These are phyloP conservation scores for Agriopis marginaria DNA, from an alignment of 2,888 invertebrate species.

Conservation along the genomic window DNA sequence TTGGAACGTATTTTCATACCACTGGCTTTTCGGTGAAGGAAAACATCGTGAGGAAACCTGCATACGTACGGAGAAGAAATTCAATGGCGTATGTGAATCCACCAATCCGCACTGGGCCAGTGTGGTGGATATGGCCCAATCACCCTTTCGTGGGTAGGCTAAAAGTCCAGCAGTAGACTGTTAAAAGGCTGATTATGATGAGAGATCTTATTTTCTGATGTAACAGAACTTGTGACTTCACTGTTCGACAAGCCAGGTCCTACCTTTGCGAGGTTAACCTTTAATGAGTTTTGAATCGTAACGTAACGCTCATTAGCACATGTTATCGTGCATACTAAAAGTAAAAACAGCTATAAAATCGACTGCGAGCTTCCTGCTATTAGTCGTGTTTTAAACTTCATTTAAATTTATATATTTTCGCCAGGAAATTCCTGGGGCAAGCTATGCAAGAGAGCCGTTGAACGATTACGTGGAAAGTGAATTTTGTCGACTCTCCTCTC, in stretches of 20 bases:
- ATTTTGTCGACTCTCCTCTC: conserved; percentile 11
- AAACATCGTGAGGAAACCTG: too few relatives aligned
- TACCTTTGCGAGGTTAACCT: conserved; percentile 15
- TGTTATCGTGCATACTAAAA: conserved; percentile 38
- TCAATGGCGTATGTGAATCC: too few relatives aligned
- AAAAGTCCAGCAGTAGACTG: too few relatives aligned
- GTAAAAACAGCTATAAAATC: conserved; percentile 30
- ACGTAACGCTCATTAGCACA: conserved; percentile 23
- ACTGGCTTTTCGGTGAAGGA: too few relatives aligned
- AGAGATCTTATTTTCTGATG: not conserved
- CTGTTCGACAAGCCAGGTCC: conserved; percentile 5
- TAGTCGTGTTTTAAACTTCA: conserved; percentile 32
- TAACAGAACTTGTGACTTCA: not conserved
- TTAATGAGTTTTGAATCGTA: conserved; percentile 9
- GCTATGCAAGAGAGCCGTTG: conserved; percentile 24
- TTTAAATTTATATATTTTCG: conserved; percentile 21
- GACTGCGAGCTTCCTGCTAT: conserved; percentile 20
- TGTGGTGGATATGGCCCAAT: too few relatives aligned
- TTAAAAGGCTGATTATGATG: too few relatives aligned
- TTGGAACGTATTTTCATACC: too few relatives aligned
- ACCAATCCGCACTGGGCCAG: too few relatives aligned
- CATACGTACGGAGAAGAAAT: too few relatives aligned
- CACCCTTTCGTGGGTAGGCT: too few relatives aligned
- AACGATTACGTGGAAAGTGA: conserved; percentile 23
- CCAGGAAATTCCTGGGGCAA: conserved; percentile 26